Evolutionary conservation across 2,888 invertebrate genomes (phyloP).

Genomic region (Malthinus seriepunctatus): DNA sequence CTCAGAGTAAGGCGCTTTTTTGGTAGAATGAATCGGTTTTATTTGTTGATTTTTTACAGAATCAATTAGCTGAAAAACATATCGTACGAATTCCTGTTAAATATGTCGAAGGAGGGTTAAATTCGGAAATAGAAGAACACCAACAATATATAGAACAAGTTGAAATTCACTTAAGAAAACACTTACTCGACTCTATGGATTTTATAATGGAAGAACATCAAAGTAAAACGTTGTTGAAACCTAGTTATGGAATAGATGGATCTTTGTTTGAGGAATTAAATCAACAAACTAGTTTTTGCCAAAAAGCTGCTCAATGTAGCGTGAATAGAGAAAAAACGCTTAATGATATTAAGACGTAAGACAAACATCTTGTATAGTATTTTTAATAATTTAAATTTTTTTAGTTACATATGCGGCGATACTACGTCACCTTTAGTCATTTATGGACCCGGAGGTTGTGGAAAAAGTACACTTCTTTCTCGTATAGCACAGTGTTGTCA

Average conservation of each 20-base stretch:
- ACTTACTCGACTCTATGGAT: conserved; percentile 71
- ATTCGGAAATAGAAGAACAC: conserved; percentile 61
- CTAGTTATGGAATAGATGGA: conserved; percentile 66
- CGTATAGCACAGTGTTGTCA: conserved; percentile 70
- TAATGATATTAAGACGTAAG: conserved; percentile 68
- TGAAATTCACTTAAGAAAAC: conserved; percentile 65
- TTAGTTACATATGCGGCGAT: conserved; percentile 67
- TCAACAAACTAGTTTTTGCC: conserved; percentile 73
- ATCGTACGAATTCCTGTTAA: conserved; percentile 64
- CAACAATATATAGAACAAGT: conserved; percentile 67
- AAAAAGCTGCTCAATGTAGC: conserved; percentile 70
- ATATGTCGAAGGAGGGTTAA: conserved; percentile 58
- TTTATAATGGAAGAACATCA: conserved; percentile 70
- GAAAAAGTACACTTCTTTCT: conserved; percentile 80
- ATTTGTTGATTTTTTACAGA: conserved; percentile 53
- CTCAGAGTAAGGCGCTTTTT: conserved; percentile 63
- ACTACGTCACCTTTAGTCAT: conserved; percentile 69
- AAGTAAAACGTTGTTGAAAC: conserved; percentile 59
- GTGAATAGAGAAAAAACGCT: conserved; percentile 71
- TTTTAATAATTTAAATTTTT: conserved; percentile 29
- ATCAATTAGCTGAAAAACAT: conserved; percentile 74
- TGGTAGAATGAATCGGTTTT: neutral
- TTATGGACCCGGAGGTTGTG: conserved; percentile 79
- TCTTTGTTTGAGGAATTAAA: conserved; percentile 69
- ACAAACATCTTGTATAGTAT: neutral